A percentile compares a stretch with the other conserved stretches of the same genome.
Evolutionary conservation across 2,888 invertebrate species (phyloP).

Genomic region (Dasypolia templi): DNA sequence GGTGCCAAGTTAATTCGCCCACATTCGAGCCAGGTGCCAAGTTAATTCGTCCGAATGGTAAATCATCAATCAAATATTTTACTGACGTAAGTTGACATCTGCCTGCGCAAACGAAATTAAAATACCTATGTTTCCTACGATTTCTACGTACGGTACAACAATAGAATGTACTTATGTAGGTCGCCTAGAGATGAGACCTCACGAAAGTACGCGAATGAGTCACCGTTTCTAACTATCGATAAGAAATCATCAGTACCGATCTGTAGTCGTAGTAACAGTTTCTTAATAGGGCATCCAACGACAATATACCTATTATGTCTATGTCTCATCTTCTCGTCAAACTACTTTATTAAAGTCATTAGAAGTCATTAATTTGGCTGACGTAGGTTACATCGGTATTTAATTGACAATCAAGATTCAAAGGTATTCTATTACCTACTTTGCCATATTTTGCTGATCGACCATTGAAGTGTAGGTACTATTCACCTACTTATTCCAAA

Average conservation of each 20-base stretch:
- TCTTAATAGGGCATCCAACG: not conserved
- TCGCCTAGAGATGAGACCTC: slow-evolving; percentile 46
- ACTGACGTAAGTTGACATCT: slow-evolving; percentile 47
- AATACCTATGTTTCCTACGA: slow-evolving; percentile 49
- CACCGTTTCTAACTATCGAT: slow-evolving; percentile 27
- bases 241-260: slow-evolving; percentile 6
- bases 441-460: not conserved
- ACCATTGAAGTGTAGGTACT: not conserved
- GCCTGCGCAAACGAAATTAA: slow-evolving; percentile 52
- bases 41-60: too few relatives aligned
- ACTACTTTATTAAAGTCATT: slow-evolving; percentile 14
- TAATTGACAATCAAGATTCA: slow-evolving; percentile 5
- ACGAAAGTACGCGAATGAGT: slow-evolving; percentile 25
- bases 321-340: not conserved
- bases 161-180: slow-evolving; percentile 26
- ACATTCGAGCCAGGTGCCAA: too few relatives aligned
- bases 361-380: slow-evolving; percentile 4
- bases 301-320: not conserved
- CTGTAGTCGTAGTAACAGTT: slow-evolving; percentile 3
- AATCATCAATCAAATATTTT: slow-evolving; percentile 51
- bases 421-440: slow-evolving; percentile 4
- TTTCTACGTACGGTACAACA: slow-evolving; percentile 30
- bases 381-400: not conserved
- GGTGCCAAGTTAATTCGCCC: too few relatives aligned
- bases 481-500: too few relatives aligned